These are phyloP conservation scores for Noctua pronuba DNA, from an alignment of 2,888 invertebrate species.

Conservation along the genomic window DNA sequence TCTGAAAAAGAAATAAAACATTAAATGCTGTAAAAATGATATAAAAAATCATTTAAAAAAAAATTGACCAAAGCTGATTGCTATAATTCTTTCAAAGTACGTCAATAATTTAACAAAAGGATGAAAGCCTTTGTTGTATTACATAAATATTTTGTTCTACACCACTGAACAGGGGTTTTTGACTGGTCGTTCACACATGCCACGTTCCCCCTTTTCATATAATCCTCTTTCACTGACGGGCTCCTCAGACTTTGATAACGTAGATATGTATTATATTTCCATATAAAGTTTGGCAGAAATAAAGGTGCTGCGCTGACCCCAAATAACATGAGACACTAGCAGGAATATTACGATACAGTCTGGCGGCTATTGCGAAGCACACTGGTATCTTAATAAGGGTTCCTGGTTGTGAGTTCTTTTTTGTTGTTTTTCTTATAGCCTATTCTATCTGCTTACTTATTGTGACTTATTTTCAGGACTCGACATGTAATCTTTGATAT, in stretches of 20 bases:
- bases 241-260: neutral
- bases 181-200: conserved; percentile 7
- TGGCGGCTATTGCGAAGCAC: neutral
- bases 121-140: neutral
- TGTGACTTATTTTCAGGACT: neutral
- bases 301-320: neutral
- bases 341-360: neutral
- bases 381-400: neutral
- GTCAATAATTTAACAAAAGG: neutral
- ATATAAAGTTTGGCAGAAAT: neutral
- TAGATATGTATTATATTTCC: neutral
- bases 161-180: conserved; percentile 23
- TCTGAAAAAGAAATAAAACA: conserved; percentile 87
- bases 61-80: neutral
- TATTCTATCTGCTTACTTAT: neutral
- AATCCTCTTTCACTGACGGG: neutral
- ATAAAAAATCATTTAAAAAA: too few relatives aligned
- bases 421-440: neutral
- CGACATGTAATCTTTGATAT: neutral
- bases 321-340: neutral
- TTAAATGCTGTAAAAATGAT: neutral
- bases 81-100: neutral
- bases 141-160: conserved; percentile 21
- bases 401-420: neutral
- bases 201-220: neutral